Conservation (phyloP, 1,140 invertebrate genomes). For the Anoplolepis gracilipes region DNA sequence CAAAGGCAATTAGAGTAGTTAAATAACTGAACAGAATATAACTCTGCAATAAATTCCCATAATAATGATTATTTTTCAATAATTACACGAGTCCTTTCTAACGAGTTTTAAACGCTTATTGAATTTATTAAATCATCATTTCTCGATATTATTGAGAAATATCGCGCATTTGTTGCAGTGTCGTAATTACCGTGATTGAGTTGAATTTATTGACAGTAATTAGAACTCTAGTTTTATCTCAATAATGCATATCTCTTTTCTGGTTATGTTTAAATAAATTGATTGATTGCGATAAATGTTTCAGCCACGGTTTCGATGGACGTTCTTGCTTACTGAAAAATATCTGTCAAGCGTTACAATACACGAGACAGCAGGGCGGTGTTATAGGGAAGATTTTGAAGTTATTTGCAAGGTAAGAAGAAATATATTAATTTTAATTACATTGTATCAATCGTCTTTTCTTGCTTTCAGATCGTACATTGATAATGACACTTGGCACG, state of each 20-base stretch:
- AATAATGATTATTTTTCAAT: not conserved
- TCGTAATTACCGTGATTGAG: not conserved
- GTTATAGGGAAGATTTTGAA: constrained; percentile 82
- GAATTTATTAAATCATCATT: not conserved
- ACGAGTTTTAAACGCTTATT: not conserved
- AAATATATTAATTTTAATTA: constrained; percentile 33
- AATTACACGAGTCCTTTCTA: not conserved
- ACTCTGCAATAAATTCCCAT: not conserved
- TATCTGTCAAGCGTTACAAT: constrained; percentile 85
- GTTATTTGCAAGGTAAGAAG: constrained; percentile 77
- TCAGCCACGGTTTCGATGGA: constrained; percentile 87
- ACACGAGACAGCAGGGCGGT: constrained; percentile 72
- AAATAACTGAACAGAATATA: not conserved
- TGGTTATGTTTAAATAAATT: not conserved
- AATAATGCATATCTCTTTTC: not conserved
- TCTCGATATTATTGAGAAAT: not conserved
- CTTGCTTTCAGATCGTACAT: constrained; percentile 73
- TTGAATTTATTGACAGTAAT: constrained; percentile 8
- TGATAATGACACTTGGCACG: constrained; percentile 73
- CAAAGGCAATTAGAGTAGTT: not conserved
- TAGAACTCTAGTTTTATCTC: not conserved
- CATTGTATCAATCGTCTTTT: constrained; percentile 8
- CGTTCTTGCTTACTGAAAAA: constrained; percentile 86
- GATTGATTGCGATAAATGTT: constrained; percentile 69
- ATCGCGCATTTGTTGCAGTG: not conserved